A percentile compares a stretch with the other conserved stretches of the same genome.
Evolutionary conservation across 2,888 invertebrate species (phyloP).

Genomic region (Apamea sordens): DNA sequence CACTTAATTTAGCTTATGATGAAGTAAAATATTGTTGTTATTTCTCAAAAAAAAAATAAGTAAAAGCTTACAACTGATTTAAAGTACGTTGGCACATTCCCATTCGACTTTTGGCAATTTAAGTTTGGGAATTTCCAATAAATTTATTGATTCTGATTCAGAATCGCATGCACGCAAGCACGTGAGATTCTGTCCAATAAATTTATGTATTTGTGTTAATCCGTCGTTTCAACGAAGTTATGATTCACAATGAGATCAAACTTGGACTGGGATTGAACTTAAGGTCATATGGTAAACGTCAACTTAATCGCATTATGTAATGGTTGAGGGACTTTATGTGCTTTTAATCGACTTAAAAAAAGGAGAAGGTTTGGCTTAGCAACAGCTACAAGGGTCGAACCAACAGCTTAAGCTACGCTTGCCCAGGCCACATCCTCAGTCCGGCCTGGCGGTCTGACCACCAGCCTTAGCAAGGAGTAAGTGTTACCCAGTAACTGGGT

Average conservation of each 20-base stretch:
- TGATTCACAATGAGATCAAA: neutral
- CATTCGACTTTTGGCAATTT: neutral
- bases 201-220: neutral
- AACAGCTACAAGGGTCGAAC: neutral
- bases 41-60: neutral
- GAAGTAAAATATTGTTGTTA: neutral
- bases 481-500: neutral
- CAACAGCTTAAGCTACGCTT: neutral
- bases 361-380: neutral
- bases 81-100: neutral
- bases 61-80: neutral
- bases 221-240: neutral
- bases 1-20: neutral
- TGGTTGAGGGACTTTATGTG: neutral
- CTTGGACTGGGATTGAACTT: neutral
- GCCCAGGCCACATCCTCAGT: neutral
- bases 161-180: neutral
- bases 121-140: constrained; percentile 3
- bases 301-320: neutral
- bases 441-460: no score
- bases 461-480: neutral
- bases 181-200: neutral
- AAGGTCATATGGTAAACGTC: neutral
- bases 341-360: neutral
- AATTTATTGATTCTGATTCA: neutral